These are phyloP conservation scores for Aurelia coerulea DNA, from an alignment of 30 jellyfish, hydroid and myxozoan species.

Conservation along the genomic window DNA sequence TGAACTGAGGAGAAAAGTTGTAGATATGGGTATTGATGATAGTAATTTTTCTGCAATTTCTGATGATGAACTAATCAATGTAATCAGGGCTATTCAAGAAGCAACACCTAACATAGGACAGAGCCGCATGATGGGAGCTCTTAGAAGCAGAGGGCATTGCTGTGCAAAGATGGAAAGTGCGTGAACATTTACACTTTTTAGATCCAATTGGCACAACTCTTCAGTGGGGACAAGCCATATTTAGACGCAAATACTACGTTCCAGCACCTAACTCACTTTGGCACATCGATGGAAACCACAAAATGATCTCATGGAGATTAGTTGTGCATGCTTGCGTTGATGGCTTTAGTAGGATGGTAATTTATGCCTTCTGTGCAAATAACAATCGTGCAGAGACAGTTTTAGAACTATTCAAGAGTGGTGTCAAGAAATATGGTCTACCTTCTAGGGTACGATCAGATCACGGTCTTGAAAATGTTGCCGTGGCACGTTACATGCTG, in stretches of 20 bases:
- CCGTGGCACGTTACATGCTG: constrained; percentile 59
- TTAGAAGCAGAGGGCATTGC: constrained; percentile 8
- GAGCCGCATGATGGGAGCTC: constrained; percentile 31
- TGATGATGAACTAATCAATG: neutral
- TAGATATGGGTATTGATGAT: constrained; percentile 16
- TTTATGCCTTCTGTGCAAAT: constrained; percentile 26
- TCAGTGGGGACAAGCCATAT: constrained; percentile 17
- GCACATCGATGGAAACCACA: constrained; percentile 68
- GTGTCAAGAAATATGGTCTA: constrained; percentile 41
- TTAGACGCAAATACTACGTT: constrained; percentile 4
- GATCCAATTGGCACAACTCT: constrained; percentile 21
- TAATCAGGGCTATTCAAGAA: constrained; percentile 4
- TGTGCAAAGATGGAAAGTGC: constrained; percentile 1
- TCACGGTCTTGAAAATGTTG: constrained; percentile 67
- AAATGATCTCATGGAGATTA: constrained; percentile 43
- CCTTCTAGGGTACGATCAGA: constrained; percentile 75
- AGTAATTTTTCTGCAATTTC: constrained; percentile 1
- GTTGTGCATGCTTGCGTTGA: constrained; percentile 64
- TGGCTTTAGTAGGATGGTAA: constrained; percentile 49
- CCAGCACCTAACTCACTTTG: constrained; percentile 40
- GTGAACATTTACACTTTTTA: no score
- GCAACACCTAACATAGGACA: constrained; percentile 25
- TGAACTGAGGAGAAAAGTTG: neutral
- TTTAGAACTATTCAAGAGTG: constrained; percentile 34
- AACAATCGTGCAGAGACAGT: constrained; percentile 68